A percentile compares a stretch with the other conserved stretches of the same genome.
phyloP scores from a whole-genome alignment of 1,140 invertebrate species.

The Atta texana region DNA sequence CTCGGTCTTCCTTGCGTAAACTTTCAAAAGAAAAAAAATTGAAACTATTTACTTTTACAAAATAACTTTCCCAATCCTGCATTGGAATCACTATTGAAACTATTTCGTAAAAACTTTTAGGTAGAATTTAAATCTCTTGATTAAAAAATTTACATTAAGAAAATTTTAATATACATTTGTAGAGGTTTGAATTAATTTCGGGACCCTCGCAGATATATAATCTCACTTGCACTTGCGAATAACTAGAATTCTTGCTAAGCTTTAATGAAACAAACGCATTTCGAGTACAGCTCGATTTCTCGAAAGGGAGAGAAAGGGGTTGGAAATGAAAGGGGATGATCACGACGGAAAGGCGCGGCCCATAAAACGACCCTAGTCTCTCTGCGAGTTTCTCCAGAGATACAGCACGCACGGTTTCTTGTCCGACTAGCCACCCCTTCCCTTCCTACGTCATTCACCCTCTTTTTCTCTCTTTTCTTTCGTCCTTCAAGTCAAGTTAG shows the following conservation, averaged over 20 bases:
- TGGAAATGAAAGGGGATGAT: not conserved
- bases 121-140: not conserved
- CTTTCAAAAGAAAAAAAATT: too few species aligned
- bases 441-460: not conserved
- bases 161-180: not conserved
- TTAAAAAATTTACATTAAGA: not conserved
- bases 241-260: slow-evolving; percentile 15
- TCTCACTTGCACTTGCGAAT: not conserved
- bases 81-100: not conserved
- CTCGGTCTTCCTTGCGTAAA: too few species aligned
- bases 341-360: not conserved
- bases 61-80: too few species aligned
- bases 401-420: slow-evolving; percentile 56
- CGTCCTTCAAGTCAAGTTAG: slow-evolving; percentile 54
- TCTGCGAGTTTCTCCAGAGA: slow-evolving; percentile 46
- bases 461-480: slow-evolving; percentile 9
- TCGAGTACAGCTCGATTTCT: slow-evolving; percentile 16
- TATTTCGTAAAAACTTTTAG: not conserved
- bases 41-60: too few species aligned
- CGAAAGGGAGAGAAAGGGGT: too few species aligned
- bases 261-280: slow-evolving; percentile 41
- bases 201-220: not conserved
- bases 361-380: slow-evolving; percentile 62
- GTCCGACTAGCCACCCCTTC: slow-evolving; percentile 2
- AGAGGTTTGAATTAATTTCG: slow-evolving; percentile 2